phyloP scores from a whole-genome alignment of 1,140 invertebrate species.

The Popillia japonica region DNA sequence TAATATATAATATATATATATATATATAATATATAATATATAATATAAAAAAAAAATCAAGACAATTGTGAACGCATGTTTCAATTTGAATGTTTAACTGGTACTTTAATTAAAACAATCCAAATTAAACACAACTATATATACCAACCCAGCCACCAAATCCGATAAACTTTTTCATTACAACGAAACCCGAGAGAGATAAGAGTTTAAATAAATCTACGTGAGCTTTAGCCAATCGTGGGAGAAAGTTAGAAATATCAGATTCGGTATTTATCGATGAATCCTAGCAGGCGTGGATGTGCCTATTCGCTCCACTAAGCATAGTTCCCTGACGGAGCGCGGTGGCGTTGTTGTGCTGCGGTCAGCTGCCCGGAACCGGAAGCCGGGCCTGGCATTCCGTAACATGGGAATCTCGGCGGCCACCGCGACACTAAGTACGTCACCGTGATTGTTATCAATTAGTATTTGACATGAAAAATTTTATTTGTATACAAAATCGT shows the following conservation, averaged over 20 bases:
- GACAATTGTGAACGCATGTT: no score
- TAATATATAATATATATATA: no score
- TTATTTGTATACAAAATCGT: no score
- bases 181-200: background rate
- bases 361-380: constrained; percentile 59
- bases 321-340: constrained; percentile 52
- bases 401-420: constrained; percentile 52
- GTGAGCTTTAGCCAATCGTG: constrained; percentile 9
- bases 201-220: constrained; percentile 9
- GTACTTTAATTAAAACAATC: no score
- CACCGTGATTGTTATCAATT: constrained; percentile 25
- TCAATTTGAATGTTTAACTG: no score
- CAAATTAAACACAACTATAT: no score
- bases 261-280: constrained; percentile 37
- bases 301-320: constrained; percentile 54
- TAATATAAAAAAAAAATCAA: no score
- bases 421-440: background rate
- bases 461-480: constrained; percentile 22
- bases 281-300: constrained; percentile 47
- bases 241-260: constrained; percentile 32
- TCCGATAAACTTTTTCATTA: background rate
- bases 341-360: constrained; percentile 47
- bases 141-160: no score
- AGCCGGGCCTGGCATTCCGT: constrained; percentile 52
- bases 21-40: no score